Evolutionary conservation across 2,797 vertebrate species (phyloP), one percentile per base, ranked within the genome.

Genomic region (Coregonus sp.): DNA sequence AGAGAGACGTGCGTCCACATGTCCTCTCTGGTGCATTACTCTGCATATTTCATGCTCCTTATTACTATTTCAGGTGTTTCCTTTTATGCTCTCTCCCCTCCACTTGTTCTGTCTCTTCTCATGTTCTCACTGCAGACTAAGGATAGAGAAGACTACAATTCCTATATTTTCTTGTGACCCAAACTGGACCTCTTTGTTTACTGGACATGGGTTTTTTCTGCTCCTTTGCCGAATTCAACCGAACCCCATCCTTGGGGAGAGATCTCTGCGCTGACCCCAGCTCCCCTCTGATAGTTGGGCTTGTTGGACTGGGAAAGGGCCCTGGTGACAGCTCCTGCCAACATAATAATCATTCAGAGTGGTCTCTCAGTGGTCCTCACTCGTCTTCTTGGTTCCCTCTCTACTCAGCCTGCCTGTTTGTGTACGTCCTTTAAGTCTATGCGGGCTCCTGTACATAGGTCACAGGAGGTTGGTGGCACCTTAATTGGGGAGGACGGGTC

Each of bases 11-110:
- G 81, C 87, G 76, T 81, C 78, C 72, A 59, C 89, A 80, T 88
- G 84, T 85, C 82, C 78, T 84, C 88, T 81, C 86, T 85, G 83
- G 81, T 87, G 78, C 40, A 47, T 47, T 47, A 47, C 77, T 29
- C 81, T 93, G 83, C 74, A 92, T 92, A 91, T 92, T 93, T 92
- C 84, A 92, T 88, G 75, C 76, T 77, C 74, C 40, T 70, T 76
- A 84, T 86, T 83, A 82, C 80, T 86, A 71, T 80, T 81, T 76
- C 69, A 86, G 82, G 77, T 74, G 74, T 85, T 79, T 69, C 81
- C 78, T 82, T 78, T 80, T 81, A 31, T 77, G 75, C 67, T 4
- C 29, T 52, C 70, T 31, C 52, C 70, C 77, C 72, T 69, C 77
- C 37, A 54, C 40, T 73, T 51, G 9, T 66, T 73, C 47, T 47